Evolutionary conservation across 2,113 vertebrate genomes (phyloP), one percentile per base, ranked within the genome.

Genomic region (Pteronura brasiliensis): DNA sequence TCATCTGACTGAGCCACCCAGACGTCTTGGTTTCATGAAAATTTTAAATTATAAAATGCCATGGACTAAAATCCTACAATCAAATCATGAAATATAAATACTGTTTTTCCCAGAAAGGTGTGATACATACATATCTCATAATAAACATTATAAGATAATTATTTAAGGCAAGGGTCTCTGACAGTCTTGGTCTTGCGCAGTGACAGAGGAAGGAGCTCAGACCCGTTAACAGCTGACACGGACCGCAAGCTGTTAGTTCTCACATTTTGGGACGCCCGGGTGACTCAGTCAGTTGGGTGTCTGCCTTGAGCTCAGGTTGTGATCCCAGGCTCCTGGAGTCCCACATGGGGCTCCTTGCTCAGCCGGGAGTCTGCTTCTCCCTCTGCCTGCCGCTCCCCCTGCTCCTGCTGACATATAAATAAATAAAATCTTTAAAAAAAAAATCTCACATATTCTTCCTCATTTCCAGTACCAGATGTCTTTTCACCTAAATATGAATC

Each of bases 21-120:
- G 15, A 52, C 15, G 49, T 52, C 49, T 15, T 1, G 15, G 49
- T 52, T 92, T 92, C 65, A 85, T 1, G 25, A 93, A 87, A 87
- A 79, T 47, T 55, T 81, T 23, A 96, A 94, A 82, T 88, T 88
- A 87, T 83, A 90, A 87, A 90, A 65, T 71, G 6, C 18, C 27
- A 76, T 0, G 55, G 1, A 69, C 55, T 61, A 61, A 86, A 94
- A 96, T 55, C 18, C 88, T 23, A 67, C 18, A 84, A 91, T 57
- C 29, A 88, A 97, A 83, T 69, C n/a, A 93, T 88, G 25, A 93
- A 87, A 96, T 59, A 91, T 63, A 91, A 84, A 55, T 77, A 21
- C 4, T 36, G 1, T 31, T 49, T 69, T 85, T 25, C 47, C 34
- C 39, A 36, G 92, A 74, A 69, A 82, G 49, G 29, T 85, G 11